Conservation (phyloP, 2,113 vertebrate species). For the Narcine bancroftii region DNA sequence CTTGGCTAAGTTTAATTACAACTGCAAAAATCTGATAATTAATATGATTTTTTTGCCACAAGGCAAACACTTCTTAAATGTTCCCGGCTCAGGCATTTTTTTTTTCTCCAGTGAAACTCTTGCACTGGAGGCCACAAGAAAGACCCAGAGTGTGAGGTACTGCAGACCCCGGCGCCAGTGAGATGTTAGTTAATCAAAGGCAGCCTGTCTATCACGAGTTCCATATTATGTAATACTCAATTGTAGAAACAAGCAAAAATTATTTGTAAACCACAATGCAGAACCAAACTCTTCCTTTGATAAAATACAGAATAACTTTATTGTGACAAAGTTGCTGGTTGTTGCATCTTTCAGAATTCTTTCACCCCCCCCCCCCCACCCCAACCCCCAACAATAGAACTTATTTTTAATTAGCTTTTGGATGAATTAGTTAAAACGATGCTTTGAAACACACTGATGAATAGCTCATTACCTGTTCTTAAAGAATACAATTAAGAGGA, state of each 20-base stretch:
- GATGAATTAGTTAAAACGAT: neutral
- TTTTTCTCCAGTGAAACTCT: neutral
- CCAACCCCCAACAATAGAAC: neutral
- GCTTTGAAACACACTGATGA: neutral
- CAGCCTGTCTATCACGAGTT: neutral
- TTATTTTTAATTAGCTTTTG: slow-evolving; percentile 15
- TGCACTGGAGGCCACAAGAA: neutral
- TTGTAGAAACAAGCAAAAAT: neutral
- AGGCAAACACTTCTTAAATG: neutral
- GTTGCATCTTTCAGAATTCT: neutral
- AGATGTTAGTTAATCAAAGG: neutral
- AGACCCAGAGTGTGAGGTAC: neutral
- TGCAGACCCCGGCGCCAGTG: neutral
- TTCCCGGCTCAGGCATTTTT: neutral
- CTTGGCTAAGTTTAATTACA: neutral
- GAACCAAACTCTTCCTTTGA: neutral
- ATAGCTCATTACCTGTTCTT: neutral
- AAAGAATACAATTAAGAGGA: neutral
- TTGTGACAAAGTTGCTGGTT: neutral
- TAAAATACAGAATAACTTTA: neutral
- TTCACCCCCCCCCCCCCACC: neutral
- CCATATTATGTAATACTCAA: neutral
- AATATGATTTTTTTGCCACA: neutral
- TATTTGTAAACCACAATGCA: neutral
- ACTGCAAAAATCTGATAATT: neutral